A percentile compares a stretch with the other conserved stretches of the same genome.
These are phyloP conservation scores for Chesias legatella DNA, from an alignment of 2,888 invertebrate genomes.

Conservation along the genomic window DNA sequence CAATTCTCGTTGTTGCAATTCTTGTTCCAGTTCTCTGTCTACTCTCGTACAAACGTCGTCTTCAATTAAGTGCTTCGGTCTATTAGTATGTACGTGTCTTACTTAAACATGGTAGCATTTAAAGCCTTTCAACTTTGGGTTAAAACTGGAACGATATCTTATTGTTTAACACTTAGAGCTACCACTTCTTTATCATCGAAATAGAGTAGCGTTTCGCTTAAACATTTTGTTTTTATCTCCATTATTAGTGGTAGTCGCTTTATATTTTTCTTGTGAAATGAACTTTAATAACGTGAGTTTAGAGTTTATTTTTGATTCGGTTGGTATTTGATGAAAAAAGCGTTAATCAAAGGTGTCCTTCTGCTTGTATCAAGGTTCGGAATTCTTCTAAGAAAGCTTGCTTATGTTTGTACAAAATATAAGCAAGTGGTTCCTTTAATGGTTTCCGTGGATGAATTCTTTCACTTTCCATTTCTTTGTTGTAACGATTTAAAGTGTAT, in stretches of 20 bases:
- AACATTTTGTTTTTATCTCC: constrained; percentile 42
- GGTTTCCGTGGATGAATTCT: constrained; percentile 52
- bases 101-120: too few species aligned
- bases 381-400: constrained; percentile 63
- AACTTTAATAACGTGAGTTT: constrained; percentile 31
- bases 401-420: constrained; percentile 65
- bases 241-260: constrained; percentile 46
- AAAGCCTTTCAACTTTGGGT: constrained; percentile 30
- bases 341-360: constrained; percentile 67
- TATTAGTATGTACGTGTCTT: too few species aligned
- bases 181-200: constrained; percentile 38
- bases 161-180: constrained; percentile 33
- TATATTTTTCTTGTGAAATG: constrained; percentile 28
- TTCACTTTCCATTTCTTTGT: constrained; percentile 68
- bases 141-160: constrained; percentile 24
- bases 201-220: constrained; percentile 45
- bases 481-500: constrained; percentile 47
- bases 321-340: constrained; percentile 43
- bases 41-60: too few species aligned
- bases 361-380: constrained; percentile 57
- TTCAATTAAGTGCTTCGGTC: too few species aligned
- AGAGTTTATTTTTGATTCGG: constrained; percentile 37
- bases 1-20: too few species aligned
- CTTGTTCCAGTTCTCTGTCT: too few species aligned
- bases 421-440: constrained; percentile 59